Evolutionary conservation across 2,113 vertebrate species (phyloP).

Genomic region (Neotragus moschatus): DNA sequence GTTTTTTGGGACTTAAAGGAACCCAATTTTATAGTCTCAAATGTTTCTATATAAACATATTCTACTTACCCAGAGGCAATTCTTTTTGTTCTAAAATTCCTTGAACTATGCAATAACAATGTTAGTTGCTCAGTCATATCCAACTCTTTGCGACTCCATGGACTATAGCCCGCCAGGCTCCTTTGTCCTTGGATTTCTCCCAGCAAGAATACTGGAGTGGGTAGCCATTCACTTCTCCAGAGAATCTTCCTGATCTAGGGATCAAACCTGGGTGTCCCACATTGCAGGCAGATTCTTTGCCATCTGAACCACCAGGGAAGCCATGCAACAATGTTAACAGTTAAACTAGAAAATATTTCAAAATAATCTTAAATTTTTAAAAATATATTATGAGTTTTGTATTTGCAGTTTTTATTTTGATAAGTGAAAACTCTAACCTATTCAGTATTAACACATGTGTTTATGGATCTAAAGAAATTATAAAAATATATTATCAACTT

Average conservation of each 20-base stretch:
- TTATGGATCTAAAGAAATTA: not conserved
- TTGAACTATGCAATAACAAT: not conserved
- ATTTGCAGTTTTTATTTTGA: not conserved
- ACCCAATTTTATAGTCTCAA: not conserved
- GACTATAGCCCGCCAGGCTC: not conserved
- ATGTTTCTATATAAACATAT: not conserved
- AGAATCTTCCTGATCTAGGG: not conserved
- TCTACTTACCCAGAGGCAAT: not conserved
- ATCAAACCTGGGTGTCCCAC: not conserved
- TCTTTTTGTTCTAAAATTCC: not conserved
- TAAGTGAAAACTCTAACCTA: not conserved
- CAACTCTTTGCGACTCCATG: not conserved
- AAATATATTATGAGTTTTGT: not conserved
- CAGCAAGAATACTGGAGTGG: not conserved
- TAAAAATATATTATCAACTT: not conserved
- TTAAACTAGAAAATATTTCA: not conserved
- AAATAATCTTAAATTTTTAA: not conserved
- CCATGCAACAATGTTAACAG: not conserved
- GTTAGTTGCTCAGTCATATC: not conserved
- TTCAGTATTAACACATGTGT: not conserved
- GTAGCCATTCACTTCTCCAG: not conserved
- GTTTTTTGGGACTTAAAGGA: not conserved
- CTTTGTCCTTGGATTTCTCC: not conserved
- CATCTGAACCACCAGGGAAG: not conserved
- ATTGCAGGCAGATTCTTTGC: not conserved